phyloP scores from a whole-genome alignment of 2,797 vertebrate genomes.

The Halcyon leucocephala region DNA sequence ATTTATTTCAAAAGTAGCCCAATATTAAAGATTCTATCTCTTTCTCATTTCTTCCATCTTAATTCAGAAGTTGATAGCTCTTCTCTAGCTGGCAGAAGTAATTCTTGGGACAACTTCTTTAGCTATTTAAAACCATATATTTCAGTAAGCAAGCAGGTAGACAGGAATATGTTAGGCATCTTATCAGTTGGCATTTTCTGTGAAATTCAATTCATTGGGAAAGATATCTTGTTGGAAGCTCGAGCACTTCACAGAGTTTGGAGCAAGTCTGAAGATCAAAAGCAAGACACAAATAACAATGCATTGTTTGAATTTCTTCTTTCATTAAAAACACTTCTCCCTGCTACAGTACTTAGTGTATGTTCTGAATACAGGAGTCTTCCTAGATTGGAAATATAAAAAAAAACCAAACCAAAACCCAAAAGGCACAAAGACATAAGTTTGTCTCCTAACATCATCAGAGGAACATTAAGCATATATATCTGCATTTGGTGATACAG shows the following conservation, averaged over 20 bases:
- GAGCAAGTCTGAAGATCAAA: not conserved
- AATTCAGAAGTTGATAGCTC: not conserved
- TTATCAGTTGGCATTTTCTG: not conserved
- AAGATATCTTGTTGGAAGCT: not conserved
- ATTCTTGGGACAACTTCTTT: not conserved
- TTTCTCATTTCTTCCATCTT: not conserved
- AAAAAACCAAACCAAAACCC: accelerated
- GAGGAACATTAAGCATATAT: not conserved
- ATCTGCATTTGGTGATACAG: not conserved
- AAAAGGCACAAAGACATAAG: not conserved
- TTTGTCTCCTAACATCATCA: not conserved
- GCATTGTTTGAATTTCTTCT: not conserved
- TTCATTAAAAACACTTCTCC: not conserved
- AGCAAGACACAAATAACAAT: not conserved
- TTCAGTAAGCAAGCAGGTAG: not conserved
- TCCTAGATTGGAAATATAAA: not conserved
- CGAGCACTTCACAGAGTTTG: not conserved
- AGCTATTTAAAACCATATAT: not conserved
- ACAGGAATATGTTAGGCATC: not conserved
- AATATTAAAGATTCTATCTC: not conserved
- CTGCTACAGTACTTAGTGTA: not conserved
- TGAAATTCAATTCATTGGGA: not conserved
- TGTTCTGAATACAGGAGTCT: not conserved
- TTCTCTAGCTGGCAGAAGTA: not conserved
- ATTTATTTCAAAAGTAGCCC: not conserved